phyloP scores from a whole-genome alignment of 2,797 vertebrate species.

The Enteromius argenteus region DNA sequence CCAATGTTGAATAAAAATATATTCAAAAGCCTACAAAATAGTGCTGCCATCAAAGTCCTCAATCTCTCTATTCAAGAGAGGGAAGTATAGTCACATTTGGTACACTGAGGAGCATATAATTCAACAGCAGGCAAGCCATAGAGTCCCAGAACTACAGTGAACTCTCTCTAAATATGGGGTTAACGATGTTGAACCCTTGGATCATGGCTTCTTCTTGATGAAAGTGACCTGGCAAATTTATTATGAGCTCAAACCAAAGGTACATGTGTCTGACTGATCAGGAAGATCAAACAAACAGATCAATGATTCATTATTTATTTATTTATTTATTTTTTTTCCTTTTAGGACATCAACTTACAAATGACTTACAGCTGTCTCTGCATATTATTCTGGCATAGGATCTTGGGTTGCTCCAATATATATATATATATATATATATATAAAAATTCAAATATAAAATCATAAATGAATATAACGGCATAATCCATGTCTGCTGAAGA shows the following conservation, averaged over 20 bases:
- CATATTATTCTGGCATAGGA: not conserved
- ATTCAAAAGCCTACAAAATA: not conserved
- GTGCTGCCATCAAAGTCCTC: not conserved
- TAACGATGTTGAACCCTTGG: not conserved
- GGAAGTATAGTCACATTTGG: not conserved
- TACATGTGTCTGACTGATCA: not conserved
- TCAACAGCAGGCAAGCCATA: not conserved
- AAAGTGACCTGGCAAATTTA: not conserved
- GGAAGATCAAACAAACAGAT: not conserved
- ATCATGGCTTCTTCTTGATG: not conserved
- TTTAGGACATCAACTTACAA: not conserved
- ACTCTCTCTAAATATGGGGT: not conserved
- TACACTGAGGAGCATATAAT: not conserved
- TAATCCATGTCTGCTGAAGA: too few species aligned
- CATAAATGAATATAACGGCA: too few species aligned
- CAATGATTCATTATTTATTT: not conserved
- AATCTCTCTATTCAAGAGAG: not conserved
- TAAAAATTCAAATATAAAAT: too few species aligned
- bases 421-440: too few species aligned
- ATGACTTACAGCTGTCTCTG: not conserved
- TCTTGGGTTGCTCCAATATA: too few species aligned
- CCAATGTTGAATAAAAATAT: not conserved
- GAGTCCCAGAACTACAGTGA: not conserved
- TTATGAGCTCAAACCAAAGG: not conserved
- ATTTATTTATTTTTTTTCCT: not conserved